phyloP scores from a whole-genome alignment of 2,797 vertebrate genomes.

The Falco berigora region DNA sequence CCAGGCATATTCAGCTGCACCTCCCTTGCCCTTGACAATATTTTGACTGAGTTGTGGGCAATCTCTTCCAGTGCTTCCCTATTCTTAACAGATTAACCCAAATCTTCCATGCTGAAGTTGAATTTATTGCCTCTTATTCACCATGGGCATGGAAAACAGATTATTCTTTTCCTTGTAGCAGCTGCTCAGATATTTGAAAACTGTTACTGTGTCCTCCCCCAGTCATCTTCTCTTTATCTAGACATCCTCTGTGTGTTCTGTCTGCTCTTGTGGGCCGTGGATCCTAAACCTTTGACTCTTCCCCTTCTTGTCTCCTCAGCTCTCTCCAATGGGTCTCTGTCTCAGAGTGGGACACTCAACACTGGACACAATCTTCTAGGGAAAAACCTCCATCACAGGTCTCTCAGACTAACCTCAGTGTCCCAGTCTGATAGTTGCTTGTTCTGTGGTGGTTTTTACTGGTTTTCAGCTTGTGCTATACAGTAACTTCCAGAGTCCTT shows the following conservation, averaged over 20 bases:
- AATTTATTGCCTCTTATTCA: constrained; percentile 12
- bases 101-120: not conserved
- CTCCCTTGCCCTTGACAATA: not conserved
- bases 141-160: not conserved
- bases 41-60: not conserved
- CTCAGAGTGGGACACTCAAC: not conserved
- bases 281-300: not conserved
- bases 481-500: not conserved
- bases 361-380: not conserved
- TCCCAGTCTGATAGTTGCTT: not conserved
- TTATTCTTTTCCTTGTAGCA: not conserved
- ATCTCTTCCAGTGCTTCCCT: not conserved
- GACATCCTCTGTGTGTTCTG: not conserved
- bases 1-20: not conserved
- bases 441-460: not conserved
- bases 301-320: not conserved
- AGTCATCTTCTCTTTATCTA: not conserved
- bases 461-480: not conserved
- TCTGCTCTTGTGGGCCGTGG: not conserved
- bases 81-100: constrained; percentile 21
- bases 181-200: not conserved
- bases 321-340: not conserved
- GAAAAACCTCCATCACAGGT: not conserved
- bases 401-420: not conserved
- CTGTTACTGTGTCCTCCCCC: not conserved